Percentiles rank a stretch among this genome's conserved stretches.
Evolutionary conservation across 2,888 invertebrate species (phyloP).

Genomic region (Machimus rusticus): DNA sequence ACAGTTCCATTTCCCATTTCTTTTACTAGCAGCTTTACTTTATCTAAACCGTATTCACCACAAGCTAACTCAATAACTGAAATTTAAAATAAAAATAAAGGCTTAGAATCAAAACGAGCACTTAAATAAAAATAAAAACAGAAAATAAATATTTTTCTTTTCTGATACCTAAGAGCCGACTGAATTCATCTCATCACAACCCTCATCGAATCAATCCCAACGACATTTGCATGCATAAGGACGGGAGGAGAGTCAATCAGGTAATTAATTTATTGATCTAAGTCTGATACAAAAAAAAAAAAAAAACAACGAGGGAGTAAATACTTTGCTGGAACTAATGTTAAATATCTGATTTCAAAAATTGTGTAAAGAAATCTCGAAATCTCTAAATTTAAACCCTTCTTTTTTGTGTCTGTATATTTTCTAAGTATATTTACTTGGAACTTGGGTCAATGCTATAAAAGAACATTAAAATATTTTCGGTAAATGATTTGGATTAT

Average conservation of each 20-base stretch:
- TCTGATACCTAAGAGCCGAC: no score
- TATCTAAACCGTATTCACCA: conserved; percentile 88
- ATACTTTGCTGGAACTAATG: neutral
- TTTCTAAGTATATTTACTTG: neutral
- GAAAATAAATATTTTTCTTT: no score
- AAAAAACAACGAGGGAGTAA: neutral
- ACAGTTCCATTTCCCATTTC: conserved; percentile 76
- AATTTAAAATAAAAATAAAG: neutral
- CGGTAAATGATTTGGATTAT: neutral
- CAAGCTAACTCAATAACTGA: conserved; percentile 91
- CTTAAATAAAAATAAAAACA: neutral
- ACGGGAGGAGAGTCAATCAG: neutral
- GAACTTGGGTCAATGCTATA: neutral
- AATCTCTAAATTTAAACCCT: neutral
- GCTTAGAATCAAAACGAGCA: neutral
- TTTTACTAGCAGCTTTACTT: conserved; percentile 70
- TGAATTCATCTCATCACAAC: neutral
- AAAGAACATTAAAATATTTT: neutral
- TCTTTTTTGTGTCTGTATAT: neutral
- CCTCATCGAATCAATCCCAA: neutral
- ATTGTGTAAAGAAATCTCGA: neutral
- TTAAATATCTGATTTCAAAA: neutral
- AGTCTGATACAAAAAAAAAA: neutral
- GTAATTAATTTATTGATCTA: neutral
- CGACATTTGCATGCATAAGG: neutral